Percentiles rank a stretch among this genome's conserved stretches.
These are phyloP conservation scores for Dromaius novaehollandiae DNA, from an alignment of 2,113 vertebrate genomes.

Conservation along the genomic window DNA sequence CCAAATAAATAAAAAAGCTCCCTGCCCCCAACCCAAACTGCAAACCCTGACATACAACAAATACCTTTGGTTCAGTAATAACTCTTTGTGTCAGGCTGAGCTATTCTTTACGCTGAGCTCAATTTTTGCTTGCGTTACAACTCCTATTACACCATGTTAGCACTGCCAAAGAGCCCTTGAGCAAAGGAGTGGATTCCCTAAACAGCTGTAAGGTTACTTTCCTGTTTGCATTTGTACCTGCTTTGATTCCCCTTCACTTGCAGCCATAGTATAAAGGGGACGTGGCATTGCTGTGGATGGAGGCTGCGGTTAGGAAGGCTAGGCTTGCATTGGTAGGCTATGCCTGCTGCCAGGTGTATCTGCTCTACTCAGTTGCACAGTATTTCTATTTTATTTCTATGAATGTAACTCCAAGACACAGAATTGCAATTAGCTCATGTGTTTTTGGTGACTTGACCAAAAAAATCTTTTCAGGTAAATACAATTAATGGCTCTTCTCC, in stretches of 20 bases:
- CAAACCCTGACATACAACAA: slow-evolving; percentile 55
- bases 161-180: fast-evolving
- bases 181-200: fast-evolving
- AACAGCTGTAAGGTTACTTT: fast-evolving
- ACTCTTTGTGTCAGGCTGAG: slow-evolving; percentile 41
- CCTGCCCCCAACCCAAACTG: not conserved
- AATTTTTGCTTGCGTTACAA: not conserved
- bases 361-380: not conserved
- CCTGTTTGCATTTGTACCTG: fast-evolving
- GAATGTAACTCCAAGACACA: not conserved
- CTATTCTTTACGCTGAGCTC: not conserved
- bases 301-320: not conserved
- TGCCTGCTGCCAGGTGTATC: not conserved
- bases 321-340: not conserved
- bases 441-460: not conserved
- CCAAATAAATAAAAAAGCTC: slow-evolving; percentile 46
- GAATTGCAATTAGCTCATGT: not conserved
- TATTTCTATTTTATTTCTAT: not conserved
- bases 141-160: not conserved
- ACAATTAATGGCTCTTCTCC: not conserved
- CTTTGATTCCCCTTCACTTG: not conserved
- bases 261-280: fast-evolving
- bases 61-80: slow-evolving; percentile 50
- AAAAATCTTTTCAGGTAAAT: not conserved
- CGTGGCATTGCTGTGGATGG: fast-evolving